Conservation (phyloP, 1,140 invertebrate species). For the Cheumatopsyche charites region DNA sequence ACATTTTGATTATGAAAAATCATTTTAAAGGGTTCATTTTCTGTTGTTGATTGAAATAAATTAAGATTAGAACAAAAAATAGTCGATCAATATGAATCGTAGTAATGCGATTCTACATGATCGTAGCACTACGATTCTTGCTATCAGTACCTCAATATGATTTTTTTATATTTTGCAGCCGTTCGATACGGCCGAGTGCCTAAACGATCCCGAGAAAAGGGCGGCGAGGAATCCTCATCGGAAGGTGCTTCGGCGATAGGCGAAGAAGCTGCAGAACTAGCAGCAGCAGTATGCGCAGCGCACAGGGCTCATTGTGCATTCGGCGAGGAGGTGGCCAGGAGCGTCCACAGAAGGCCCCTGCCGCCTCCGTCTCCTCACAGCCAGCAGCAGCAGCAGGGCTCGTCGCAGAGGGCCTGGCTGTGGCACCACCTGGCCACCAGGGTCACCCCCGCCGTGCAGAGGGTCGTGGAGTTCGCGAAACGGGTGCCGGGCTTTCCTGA, state of each 20-base stretch:
- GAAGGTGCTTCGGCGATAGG: slow-evolving; percentile 51
- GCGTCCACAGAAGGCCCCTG: slow-evolving; percentile 66
- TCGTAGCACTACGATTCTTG: no score
- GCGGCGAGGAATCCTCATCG: slow-evolving; percentile 39
- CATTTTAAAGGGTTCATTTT: no score
- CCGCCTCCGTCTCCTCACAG: slow-evolving; percentile 59
- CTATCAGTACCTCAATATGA: no score
- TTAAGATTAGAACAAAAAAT: no score
- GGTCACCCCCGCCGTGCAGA: slow-evolving; percentile 85
- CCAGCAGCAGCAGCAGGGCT: slow-evolving; percentile 57
- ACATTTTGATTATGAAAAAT: no score
- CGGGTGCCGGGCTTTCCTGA: slow-evolving; percentile 87
- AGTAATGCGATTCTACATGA: no score
- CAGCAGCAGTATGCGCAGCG: slow-evolving; percentile 82
- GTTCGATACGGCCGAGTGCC: slow-evolving; percentile 95
- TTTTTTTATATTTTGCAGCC: no score
- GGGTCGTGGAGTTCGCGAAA: slow-evolving; percentile 94
- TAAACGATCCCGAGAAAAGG: slow-evolving; percentile 80
- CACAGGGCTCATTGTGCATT: slow-evolving; percentile 89
- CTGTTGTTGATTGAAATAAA: no score
- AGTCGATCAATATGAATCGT: no score
- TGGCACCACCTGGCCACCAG: slow-evolving; percentile 80
- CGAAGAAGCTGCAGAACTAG: slow-evolving; percentile 56
- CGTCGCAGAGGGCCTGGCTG: slow-evolving; percentile 72
- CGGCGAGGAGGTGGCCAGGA: slow-evolving; percentile 76